Base-by-base conservation (phyloP, 2,888 invertebrate species). In the Dioctria rufipes region DNA sequence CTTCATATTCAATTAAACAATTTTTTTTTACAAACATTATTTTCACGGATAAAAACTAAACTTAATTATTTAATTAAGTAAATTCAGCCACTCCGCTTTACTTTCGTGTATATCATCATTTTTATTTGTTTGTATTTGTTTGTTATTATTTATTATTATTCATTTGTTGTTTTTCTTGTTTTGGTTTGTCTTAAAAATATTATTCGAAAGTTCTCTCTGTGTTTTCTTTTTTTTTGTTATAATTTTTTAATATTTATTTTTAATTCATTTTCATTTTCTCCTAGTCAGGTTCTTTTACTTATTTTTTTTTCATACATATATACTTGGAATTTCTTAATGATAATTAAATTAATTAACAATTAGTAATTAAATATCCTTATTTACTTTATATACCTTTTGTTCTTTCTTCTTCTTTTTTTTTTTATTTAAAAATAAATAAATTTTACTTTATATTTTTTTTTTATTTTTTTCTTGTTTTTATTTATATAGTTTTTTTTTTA, bases 291-390 rank as follows among this genome's bases (percentile, higher is more conserved):
- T 78, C 51, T 66, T 51, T 25, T 25, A 25, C 2, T 25, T 25
- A 25, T 25, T 25, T 25, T 25, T 25, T 25, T 25, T 39, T 61
- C 46, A 46, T 65, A 65, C 40, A 49, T 77, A 66, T 11, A 42
- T 66, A 8, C 42, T 66, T 43, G 13, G 61, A 77, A 77, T 77
- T 63, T 77, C 77, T 63, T 77, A 63, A 39, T 61, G 11, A 40
- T 61, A 77, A 66, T 78, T 78, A 78, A 78, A 78, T 78, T 78
- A 78, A 65, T 65, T 78, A 78, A 78, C 66, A 66, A 65, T 78
- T 78, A 78, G 46, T 54, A 78, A 78, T 78, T 78, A 78, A 66
- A 66, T 78, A 66, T 51, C 51, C 54, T 79, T 67, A 67, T 79
- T 54, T 79, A 67, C 39, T 67, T 78, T 78, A 63, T 67, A 66